Evolutionary conservation across 2,888 invertebrate genomes (phyloP).

Genomic region (Euzophera pinguis): DNA sequence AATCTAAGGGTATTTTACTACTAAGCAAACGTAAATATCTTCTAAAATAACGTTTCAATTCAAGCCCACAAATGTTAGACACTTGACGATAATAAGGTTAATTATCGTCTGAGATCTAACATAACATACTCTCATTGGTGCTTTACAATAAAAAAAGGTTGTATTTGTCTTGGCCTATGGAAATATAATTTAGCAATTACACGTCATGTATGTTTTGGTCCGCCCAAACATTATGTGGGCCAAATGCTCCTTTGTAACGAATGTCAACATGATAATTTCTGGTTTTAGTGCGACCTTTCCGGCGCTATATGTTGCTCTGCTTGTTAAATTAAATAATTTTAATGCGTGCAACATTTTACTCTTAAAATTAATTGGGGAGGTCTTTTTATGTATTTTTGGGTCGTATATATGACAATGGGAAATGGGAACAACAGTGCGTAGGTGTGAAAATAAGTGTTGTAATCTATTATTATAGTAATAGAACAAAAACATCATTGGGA

Average conservation of each 20-base stretch:
- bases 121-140: neutral
- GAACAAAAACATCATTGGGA: too few relatives aligned
- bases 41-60: too few relatives aligned
- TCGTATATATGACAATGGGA: neutral
- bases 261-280: slow-evolving; percentile 19
- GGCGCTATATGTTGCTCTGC: slow-evolving; percentile 10
- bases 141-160: neutral
- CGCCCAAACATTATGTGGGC: slow-evolving; percentile 13
- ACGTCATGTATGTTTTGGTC: slow-evolving; percentile 6
- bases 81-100: neutral
- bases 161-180: neutral
- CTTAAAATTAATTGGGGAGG: slow-evolving; percentile 5
- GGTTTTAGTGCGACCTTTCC: slow-evolving; percentile 16
- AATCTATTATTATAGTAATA: too few relatives aligned
- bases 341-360: slow-evolving; percentile 9
- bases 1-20: too few relatives aligned
- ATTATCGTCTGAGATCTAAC: neutral
- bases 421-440: neutral
- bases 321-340: slow-evolving; percentile 12
- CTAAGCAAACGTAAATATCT: too few relatives aligned
- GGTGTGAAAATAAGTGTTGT: too few relatives aligned
- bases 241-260: slow-evolving; percentile 17
- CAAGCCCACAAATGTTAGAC: neutral
- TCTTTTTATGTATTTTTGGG: slow-evolving; percentile 3
- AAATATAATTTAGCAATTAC: neutral